phyloP scores from a whole-genome alignment of 2,797 vertebrate genomes.

The Poecilia gillii region DNA sequence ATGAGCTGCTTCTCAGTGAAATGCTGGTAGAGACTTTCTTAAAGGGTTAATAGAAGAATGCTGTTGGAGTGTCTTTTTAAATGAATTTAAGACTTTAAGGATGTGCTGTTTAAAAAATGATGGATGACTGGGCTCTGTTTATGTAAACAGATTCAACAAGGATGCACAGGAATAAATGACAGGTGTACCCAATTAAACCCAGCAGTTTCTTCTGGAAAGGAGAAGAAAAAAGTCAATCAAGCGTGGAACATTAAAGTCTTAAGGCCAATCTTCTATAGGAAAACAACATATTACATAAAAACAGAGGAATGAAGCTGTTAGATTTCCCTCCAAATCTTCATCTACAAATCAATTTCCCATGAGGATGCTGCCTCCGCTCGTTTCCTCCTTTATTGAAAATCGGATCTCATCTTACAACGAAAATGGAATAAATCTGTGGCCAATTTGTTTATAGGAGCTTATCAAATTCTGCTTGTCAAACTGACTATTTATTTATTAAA shows the following conservation, averaged over 20 bases:
- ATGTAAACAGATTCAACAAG: constrained; percentile 1
- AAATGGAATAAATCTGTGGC: constrained; percentile 32
- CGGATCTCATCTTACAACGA: not conserved
- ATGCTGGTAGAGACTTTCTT: too few species aligned
- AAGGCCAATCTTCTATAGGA: not conserved
- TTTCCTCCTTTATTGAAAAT: constrained; percentile 28
- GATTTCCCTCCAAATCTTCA: not conserved
- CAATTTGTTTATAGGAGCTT: constrained; percentile 17
- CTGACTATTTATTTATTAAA: not conserved
- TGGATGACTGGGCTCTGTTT: not conserved
- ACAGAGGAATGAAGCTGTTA: not conserved
- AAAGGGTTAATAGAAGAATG: too few species aligned
- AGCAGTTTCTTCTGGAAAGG: not conserved
- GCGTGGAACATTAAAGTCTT: not conserved
- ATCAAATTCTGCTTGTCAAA: constrained; percentile 8
- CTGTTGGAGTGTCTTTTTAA: too few species aligned
- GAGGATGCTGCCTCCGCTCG: not conserved
- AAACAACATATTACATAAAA: constrained; percentile 1
- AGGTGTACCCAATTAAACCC: not conserved
- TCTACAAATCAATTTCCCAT: constrained; percentile 17
- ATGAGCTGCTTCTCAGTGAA: too few species aligned
- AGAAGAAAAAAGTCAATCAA: constrained; percentile 3
- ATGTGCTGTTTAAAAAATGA: constrained; percentile 3
- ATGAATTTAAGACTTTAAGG: too few species aligned
- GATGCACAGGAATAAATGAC: not conserved